Evolutionary conservation across 2,113 vertebrate species (phyloP), one percentile per base, ranked within the genome.

Genomic region (Pterophyllum scalare): DNA sequence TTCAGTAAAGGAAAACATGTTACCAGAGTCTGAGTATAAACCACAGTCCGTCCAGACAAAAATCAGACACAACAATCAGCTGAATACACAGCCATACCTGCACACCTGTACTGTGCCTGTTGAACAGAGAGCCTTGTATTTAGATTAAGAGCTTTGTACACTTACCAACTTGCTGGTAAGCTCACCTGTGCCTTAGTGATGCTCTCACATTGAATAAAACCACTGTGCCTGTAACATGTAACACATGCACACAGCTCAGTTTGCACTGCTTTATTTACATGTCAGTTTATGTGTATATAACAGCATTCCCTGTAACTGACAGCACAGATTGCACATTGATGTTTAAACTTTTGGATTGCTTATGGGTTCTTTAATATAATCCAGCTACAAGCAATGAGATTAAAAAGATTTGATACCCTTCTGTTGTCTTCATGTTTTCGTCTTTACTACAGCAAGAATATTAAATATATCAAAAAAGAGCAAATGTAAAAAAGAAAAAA

Each of bases 201-300:
- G 14, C 75, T 79, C 72, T 59, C 58, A 74, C 38, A 70, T 57
- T 70, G 56, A 59, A 40, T 38, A 80, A 33, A 80, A 70, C 64
- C 67, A 49, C 80, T 77, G 77, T 84, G 79, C 62, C 83, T 92
- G 33, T 60, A 76, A 22, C 54, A 26, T 26, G 7, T 33, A 59
- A 80, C 59, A 72, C 12, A 24, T 26, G 33, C 12, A 81, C 24
- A 65, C 62, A 15, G 8, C 61, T 49, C 1, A 20, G 28, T 83
- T 92, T 93, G 86, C 83, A 90, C 90, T 88, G 52, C 72, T 89
- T 80, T 19, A 4, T 81, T 88, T 80, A 81, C 38, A 38, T 6
- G 54, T 84, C 85, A 78, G 77, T 46, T 26, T 43, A 20, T 87
- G 11, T 90, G 20, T 81, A 62, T 75, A 82, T 67, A 38, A 12